Evolutionary conservation across 2,888 invertebrate genomes (phyloP).

Genomic region (Yponomeuta plumbellus): DNA sequence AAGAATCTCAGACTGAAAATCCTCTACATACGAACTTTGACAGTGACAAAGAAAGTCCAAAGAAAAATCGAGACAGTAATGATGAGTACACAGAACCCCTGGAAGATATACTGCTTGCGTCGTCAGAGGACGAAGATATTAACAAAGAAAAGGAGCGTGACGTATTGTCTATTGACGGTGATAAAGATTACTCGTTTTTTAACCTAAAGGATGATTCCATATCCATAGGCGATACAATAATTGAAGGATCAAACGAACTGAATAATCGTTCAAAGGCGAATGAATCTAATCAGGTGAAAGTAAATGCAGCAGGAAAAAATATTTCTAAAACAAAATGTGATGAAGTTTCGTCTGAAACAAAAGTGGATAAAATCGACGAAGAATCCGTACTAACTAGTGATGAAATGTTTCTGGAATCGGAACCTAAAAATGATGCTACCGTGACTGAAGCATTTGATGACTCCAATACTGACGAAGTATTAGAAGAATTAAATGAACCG

Average conservation of each 20-base stretch:
- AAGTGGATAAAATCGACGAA: background rate
- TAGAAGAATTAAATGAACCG: background rate
- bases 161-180: background rate
- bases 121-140: conserved; percentile 44
- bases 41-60: conserved; percentile 11
- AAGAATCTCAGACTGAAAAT: background rate
- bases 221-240: conserved; percentile 38
- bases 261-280: background rate
- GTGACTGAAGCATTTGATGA: no score
- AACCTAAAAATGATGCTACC: no score
- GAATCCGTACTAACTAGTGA: background rate
- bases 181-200: conserved; percentile 24
- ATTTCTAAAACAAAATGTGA: background rate
- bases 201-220: conserved; percentile 42
- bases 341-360: background rate
- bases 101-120: conserved; percentile 50
- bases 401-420: no score
- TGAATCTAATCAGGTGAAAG: background rate
- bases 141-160: conserved; percentile 18
- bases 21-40: background rate
- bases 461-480: no score
- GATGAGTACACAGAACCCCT: conserved; percentile 36
- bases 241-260: conserved; percentile 21
- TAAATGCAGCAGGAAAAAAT: background rate
- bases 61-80: conserved; percentile 27